Evolutionary conservation across 2,113 vertebrate genomes (phyloP), one percentile per base, ranked within the genome.

Genomic region (Istiophorus platypterus): DNA sequence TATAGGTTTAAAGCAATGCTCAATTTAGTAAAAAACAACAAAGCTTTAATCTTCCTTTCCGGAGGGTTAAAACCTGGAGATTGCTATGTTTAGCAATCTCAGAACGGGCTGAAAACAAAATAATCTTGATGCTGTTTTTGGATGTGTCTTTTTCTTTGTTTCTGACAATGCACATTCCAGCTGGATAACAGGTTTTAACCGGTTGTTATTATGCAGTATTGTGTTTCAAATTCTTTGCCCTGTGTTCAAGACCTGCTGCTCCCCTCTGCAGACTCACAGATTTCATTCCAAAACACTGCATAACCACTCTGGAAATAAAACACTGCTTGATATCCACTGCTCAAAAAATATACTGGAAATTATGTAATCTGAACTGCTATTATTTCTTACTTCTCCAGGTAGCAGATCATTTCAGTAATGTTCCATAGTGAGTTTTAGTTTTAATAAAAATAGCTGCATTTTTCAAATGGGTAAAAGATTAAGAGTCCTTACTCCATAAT

Each of bases 151-250:
- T 85, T 83, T 84, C 76, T 81, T 76, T 83, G 72, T 91, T 89
- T 91, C 92, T 92, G 91, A 92, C 85, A 0, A 86, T 74, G 91
- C 90, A 92, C 89, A 92, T 93, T 94, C 90, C 89, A 78, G 82
- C 65, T 3, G 89, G 82, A 94, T 88, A 90, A 82, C 82, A 90
- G 89, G 90, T 91, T 93, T 92, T 82, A 88, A 77, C 87, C 73
- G 72, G 79, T 85, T 88, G 74, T 91, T 89, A 82, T 91, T 89
- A 73, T 79, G 76, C 70, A 67, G 88, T 76, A 79, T 92, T 90
- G 71, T 80, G 81, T 92, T 93, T 85, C 93, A 90, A 39, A 85
- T 88, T 85, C 80, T 89, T 89, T 22, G 24, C 59, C 80, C 69
- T 10, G 66, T 34, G 58, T 76, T 85, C 81, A 84, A 65, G 74